phyloP scores from a whole-genome alignment of 1,140 invertebrate genomes.

The Callitettix versicolor region DNA sequence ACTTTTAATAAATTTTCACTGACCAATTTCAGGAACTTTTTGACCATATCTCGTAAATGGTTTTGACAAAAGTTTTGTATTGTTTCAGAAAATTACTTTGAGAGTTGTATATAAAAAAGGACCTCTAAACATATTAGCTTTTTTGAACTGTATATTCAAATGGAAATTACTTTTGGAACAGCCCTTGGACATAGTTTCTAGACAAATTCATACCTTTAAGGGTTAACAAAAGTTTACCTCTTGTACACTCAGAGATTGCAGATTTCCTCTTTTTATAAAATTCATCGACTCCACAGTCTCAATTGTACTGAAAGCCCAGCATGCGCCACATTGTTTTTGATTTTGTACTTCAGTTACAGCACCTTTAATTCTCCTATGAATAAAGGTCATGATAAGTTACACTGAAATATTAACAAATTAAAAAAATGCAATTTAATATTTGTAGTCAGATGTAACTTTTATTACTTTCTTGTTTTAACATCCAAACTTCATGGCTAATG shows the following conservation, averaged over 20 bases:
- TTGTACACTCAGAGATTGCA: slow-evolving; percentile 61
- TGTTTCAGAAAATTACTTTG: too few species aligned
- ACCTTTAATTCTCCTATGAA: slow-evolving; percentile 52
- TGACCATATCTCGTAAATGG: too few species aligned
- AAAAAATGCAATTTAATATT: background rate
- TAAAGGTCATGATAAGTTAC: background rate
- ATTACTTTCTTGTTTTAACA: background rate
- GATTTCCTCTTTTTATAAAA: slow-evolving; percentile 50
- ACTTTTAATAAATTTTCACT: too few species aligned
- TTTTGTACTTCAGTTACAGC: slow-evolving; percentile 57
- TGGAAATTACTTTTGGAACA: too few species aligned
- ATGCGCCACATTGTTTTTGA: slow-evolving; percentile 72
- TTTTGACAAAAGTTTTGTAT: too few species aligned
- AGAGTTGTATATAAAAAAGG: too few species aligned
- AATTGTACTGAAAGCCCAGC: slow-evolving; percentile 76
- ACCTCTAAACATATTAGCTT: too few species aligned
- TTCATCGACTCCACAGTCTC: slow-evolving; percentile 68
- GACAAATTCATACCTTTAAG: too few species aligned
- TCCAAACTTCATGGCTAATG: background rate
- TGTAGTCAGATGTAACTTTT: slow-evolving; percentile 3
- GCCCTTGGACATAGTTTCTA: too few species aligned
- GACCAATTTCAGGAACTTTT: too few species aligned
- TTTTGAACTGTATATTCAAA: too few species aligned
- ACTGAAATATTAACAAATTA: background rate
- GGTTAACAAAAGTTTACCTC: too few species aligned